Base-by-base conservation (phyloP, 2,113 vertebrate species). In the Sclerurus mexicanus region DNA sequence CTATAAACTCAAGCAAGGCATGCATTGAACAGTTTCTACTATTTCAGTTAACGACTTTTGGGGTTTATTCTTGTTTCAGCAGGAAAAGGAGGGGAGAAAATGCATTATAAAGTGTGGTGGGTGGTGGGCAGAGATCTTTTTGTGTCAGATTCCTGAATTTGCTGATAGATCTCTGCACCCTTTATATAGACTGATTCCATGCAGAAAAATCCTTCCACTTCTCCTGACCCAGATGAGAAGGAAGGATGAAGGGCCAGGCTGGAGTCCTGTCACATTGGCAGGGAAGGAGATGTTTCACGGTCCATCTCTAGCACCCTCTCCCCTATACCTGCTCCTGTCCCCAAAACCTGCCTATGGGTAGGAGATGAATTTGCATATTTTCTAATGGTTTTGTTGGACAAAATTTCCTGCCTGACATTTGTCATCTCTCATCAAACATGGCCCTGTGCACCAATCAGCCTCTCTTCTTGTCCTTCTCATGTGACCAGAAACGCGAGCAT, bases 401-500 rank as follows among this genome's bases (percentile, higher is more conserved):
- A 81, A 89, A 84, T 4, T 52, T 4, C 19, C 24, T 69, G 14
- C 37, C 14, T 0, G 1, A 3, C 16, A 50, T 35, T 28, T 50
- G 10, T 22, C 23, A 71, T 2, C 23, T 49, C 46, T 58, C 55
- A 73, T 31, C 39, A 68, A 83, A 68, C 22, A 31, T 1, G 8
- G 6, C 7, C 16, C 46, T 62, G 22, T 24, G 44, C 40, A 60
- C 1, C 1, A 80, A 77, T 24, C 40, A 71, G 13, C 33, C 19
- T 50, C 12, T 66, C 25, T 19, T 44, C 68, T 59, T 37, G 28
- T 5, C 19, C 7, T n/a, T 40, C 13, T 55, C 9, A 4, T 4
- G 22, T 58, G 31, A 52, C 10, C 28, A 69, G 19, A 3, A 39
- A 75, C 39, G 8, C 0, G 0, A 68, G 33, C 6, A 28, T 6